Conservation (phyloP, 2,888 invertebrate species). For the Heliconius charithonia region DNA sequence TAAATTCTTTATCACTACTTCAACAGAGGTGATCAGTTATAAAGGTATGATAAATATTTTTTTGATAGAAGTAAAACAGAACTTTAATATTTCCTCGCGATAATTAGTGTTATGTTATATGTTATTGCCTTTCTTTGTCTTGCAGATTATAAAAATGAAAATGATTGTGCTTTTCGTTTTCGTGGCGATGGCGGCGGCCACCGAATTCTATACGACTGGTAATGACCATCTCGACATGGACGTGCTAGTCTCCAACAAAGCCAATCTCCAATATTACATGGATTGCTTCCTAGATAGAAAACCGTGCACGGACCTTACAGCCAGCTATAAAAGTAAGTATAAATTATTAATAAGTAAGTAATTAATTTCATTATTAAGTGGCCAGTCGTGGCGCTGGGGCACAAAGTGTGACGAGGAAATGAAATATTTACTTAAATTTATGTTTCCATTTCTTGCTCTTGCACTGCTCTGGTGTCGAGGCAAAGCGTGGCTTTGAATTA, state of each 20-base stretch:
- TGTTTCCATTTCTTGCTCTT: too few relatives aligned
- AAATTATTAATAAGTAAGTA: not conserved
- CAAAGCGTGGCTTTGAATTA: too few relatives aligned
- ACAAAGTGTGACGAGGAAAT: too few relatives aligned
- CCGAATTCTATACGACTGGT: slow-evolving; percentile 55
- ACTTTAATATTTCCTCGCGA: not conserved
- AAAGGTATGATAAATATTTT: not conserved
- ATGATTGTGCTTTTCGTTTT: slow-evolving; percentile 49
- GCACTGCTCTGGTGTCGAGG: too few relatives aligned
- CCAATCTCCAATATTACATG: slow-evolving; percentile 51
- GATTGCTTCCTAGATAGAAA: slow-evolving; percentile 61
- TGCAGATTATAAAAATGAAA: slow-evolving; percentile 35
- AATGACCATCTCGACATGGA: slow-evolving; percentile 65
- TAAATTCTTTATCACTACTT: not conserved
- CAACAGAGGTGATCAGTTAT: not conserved
- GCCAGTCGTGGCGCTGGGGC: too few relatives aligned
- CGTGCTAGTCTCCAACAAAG: slow-evolving; percentile 50
- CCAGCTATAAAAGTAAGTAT: slow-evolving; percentile 61
- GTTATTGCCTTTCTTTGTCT: not conserved
- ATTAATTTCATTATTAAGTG: not conserved
- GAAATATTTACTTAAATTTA: too few relatives aligned
- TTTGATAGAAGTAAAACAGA: not conserved
- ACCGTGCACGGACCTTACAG: slow-evolving; percentile 53
- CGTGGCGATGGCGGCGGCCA: slow-evolving; percentile 52
- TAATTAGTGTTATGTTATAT: not conserved